Percentiles rank a stretch among this genome's conserved stretches.
phyloP scores from a whole-genome alignment of 2,888 invertebrate species.

The Coleophora deauratella region DNA sequence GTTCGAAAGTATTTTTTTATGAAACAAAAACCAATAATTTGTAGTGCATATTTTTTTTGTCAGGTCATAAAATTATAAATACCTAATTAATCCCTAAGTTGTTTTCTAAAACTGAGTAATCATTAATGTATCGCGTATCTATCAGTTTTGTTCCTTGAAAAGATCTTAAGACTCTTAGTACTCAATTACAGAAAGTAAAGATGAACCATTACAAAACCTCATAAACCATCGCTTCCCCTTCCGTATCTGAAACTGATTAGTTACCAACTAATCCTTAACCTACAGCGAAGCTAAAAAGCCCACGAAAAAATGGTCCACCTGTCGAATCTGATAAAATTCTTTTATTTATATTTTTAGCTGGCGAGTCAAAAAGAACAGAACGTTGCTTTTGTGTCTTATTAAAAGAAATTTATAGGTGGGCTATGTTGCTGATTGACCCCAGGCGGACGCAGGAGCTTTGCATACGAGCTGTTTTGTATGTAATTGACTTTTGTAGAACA shows the following conservation, averaged over 20 bases:
- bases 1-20: too few species aligned
- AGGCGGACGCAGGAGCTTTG: constrained; percentile 62
- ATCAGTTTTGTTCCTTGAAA: too few species aligned
- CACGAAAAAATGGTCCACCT: constrained; percentile 58
- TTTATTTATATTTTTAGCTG: constrained; percentile 70
- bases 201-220: constrained; percentile 22
- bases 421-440: constrained; percentile 70
- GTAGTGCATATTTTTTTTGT: too few species aligned
- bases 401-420: constrained; percentile 72
- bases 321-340: constrained; percentile 73
- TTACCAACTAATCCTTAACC: constrained; percentile 65
- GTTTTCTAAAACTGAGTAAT: too few species aligned
- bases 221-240: constrained; percentile 38
- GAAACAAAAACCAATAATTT: too few species aligned
- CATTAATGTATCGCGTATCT: too few species aligned
- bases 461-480: too few species aligned
- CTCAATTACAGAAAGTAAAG: too few species aligned
- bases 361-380: constrained; percentile 64
- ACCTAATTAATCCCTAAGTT: too few species aligned
- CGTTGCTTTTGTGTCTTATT: constrained; percentile 71
- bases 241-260: constrained; percentile 63
- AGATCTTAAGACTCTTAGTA: background rate
- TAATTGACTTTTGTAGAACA: too few species aligned
- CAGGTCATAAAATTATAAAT: too few species aligned
- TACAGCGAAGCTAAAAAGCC: constrained; percentile 67